Percentiles rank a stretch among this genome's conserved stretches.
Conservation (phyloP, 2,888 invertebrate species). For the Helleia helle region DNA sequence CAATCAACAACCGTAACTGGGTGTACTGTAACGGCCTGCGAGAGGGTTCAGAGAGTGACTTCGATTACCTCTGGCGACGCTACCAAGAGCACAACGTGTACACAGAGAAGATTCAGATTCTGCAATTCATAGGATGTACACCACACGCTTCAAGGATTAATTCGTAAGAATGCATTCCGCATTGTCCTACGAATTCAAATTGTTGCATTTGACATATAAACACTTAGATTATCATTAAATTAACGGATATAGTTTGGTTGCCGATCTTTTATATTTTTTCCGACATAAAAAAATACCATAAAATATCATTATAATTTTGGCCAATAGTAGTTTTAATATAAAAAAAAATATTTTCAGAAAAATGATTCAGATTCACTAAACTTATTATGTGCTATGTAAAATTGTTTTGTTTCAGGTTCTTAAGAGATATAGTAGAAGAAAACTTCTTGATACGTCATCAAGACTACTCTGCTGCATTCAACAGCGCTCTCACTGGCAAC, state of each 20-base stretch:
- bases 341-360: no score
- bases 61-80: slow-evolving; percentile 77
- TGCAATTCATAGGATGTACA: slow-evolving; percentile 80
- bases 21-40: slow-evolving; percentile 85
- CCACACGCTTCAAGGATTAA: slow-evolving; percentile 64
- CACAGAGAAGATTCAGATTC: slow-evolving; percentile 78
- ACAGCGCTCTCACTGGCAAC: slow-evolving; percentile 66
- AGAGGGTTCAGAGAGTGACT: slow-evolving; percentile 76
- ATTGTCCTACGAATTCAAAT: no score
- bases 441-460: slow-evolving; percentile 54
- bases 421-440: slow-evolving; percentile 36
- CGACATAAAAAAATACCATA: no score
- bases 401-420: slow-evolving; percentile 28
- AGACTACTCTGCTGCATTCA: slow-evolving; percentile 58
- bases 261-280: no score
- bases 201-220: no score
- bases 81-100: slow-evolving; percentile 76
- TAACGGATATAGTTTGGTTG: no score
- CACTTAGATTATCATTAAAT: neutral
- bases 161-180: no score
- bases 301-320: no score
- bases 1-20: slow-evolving; percentile 69
- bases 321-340: no score
- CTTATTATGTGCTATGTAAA: no score
- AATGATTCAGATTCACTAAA: no score